Percentiles rank a stretch among this genome's conserved stretches.
Conservation (phyloP, 2,113 vertebrate species). For the Stomatorhinus ivindoensis region DNA sequence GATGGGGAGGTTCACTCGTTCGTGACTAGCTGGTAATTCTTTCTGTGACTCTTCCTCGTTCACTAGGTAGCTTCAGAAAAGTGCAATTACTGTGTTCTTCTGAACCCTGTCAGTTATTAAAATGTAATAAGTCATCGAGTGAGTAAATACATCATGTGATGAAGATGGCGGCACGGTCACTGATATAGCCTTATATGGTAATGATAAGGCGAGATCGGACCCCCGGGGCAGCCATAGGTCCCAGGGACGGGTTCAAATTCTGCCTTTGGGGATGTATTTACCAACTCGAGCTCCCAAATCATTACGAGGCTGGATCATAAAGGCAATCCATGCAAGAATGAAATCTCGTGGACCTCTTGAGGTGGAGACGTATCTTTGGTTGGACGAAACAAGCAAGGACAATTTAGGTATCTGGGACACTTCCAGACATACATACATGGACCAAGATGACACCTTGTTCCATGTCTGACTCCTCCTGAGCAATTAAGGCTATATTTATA, state of each 20-base stretch:
- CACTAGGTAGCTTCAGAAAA: neutral
- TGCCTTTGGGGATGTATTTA: constrained; percentile 21
- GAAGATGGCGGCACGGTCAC: neutral
- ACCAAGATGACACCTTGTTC: constrained; percentile 17
- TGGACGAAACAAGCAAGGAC: neutral
- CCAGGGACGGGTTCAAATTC: neutral
- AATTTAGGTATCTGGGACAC: neutral
- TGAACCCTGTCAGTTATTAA: neutral
- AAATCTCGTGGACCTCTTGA: neutral
- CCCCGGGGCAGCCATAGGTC: neutral
- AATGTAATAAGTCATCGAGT: neutral
- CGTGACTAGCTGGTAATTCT: neutral
- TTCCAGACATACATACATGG: neutral
- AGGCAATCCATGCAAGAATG: neutral
- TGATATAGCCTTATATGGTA: no score
- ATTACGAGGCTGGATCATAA: neutral
- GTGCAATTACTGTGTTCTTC: neutral
- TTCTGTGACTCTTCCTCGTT: neutral
- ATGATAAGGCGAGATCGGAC: neutral
- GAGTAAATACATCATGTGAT: neutral
- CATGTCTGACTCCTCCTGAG: constrained; percentile 41
- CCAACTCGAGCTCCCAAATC: neutral
- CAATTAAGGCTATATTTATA: constrained; percentile 41
- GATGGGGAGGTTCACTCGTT: neutral
- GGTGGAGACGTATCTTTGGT: neutral